phyloP scores from a whole-genome alignment of 2,113 vertebrate species.

The Vireo altiloquus region DNA sequence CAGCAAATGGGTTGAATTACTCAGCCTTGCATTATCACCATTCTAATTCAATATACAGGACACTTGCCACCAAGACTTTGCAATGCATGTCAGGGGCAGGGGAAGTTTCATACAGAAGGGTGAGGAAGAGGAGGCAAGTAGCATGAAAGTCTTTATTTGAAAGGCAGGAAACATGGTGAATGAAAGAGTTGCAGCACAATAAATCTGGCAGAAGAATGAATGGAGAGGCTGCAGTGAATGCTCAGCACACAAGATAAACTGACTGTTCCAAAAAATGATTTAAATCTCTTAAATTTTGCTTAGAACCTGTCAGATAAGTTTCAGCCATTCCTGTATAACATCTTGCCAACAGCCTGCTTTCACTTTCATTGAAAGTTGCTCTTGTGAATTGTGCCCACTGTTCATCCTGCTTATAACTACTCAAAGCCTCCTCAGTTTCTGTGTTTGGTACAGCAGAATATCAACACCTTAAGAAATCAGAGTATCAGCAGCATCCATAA shows the following conservation, averaged over 20 bases:
- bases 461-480: neutral
- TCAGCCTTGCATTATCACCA: neutral
- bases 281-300: neutral
- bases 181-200: neutral
- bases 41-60: neutral
- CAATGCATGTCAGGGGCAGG: neutral
- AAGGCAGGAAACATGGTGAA: neutral
- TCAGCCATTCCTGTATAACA: neutral
- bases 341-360: neutral
- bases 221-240: neutral
- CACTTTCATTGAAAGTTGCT: neutral
- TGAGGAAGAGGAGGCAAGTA: neutral
- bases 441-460: neutral
- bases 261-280: neutral
- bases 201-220: neutral
- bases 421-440: neutral
- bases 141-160: neutral
- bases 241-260: neutral
- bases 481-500: neutral
- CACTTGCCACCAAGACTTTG: neutral
- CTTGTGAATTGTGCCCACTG: neutral
- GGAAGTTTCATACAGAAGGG: neutral
- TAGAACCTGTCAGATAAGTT: neutral
- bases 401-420: neutral
- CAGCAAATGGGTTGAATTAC: neutral